phyloP scores from a whole-genome alignment of 2,113 vertebrate genomes.

The Callorhinus ursinus region DNA sequence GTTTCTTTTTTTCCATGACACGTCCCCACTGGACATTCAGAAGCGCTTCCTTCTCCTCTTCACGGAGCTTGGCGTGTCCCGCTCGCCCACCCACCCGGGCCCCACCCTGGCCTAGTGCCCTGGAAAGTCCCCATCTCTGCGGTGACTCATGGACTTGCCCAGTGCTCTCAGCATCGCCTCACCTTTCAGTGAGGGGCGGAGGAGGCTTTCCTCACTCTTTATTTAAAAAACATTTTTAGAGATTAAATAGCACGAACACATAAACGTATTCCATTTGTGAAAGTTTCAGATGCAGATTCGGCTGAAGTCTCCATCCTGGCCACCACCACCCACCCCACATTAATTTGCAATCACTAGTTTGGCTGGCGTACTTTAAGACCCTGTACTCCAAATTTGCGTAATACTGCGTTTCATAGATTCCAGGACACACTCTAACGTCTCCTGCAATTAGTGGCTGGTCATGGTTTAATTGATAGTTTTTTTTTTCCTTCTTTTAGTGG shows the following conservation, averaged over 20 bases:
- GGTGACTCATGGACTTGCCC: accelerated
- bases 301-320: too few species aligned
- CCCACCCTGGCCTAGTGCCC: accelerated
- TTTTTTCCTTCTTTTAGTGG: background rate
- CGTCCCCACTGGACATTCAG: background rate
- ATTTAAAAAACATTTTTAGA: background rate
- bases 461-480: background rate
- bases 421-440: background rate
- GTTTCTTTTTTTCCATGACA: background rate
- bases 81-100: accelerated
- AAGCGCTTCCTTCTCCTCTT: background rate
- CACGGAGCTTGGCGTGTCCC: background rate
- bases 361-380: background rate
- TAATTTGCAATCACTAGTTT: background rate
- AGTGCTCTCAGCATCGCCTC: accelerated
- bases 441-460: background rate
- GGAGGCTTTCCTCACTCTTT: background rate
- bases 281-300: background rate
- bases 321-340: background rate
- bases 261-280: background rate
- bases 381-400: background rate
- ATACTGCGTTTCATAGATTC: background rate
- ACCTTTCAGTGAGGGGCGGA: background rate
- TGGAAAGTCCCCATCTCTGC: background rate
- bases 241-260: background rate